Conservation (phyloP, 1,140 invertebrate genomes). For the Brachionus rubens region DNA sequence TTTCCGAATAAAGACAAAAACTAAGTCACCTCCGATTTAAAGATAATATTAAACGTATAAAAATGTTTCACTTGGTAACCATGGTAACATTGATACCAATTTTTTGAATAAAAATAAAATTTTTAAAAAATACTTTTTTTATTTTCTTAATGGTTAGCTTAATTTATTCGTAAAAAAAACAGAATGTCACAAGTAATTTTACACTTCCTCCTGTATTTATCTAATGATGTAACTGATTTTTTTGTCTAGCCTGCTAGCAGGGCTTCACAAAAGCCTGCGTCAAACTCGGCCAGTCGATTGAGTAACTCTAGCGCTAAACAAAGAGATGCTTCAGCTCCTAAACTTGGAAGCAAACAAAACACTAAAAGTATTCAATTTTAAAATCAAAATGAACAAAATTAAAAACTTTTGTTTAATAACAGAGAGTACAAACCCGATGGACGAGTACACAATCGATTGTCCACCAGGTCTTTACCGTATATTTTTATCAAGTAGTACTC, state of each 20-base stretch:
- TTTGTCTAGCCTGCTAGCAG: background rate
- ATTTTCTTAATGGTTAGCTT: background rate
- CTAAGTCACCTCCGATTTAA: too few relatives aligned
- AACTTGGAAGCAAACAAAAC: constrained; percentile 1
- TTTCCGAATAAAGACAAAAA: too few relatives aligned
- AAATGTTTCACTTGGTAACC: too few relatives aligned
- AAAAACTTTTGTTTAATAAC: background rate
- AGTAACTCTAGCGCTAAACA: background rate
- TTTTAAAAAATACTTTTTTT: too few relatives aligned
- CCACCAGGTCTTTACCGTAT: constrained; percentile 55
- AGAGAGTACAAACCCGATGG: background rate
- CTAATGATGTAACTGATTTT: background rate
- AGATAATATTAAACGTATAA: too few relatives aligned
- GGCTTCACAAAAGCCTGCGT: constrained; percentile 12
- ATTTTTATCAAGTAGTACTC: constrained; percentile 57
- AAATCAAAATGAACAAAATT: background rate
- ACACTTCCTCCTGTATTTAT: too few relatives aligned
- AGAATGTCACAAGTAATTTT: constrained; percentile 39
- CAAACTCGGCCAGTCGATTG: background rate
- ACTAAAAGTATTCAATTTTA: background rate
- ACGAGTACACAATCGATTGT: constrained; percentile 49
- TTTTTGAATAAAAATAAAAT: too few relatives aligned
- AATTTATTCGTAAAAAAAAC: background rate
- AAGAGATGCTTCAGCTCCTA: background rate
- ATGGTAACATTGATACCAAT: too few relatives aligned